Evolutionary conservation across 1,140 invertebrate species (phyloP), one percentile per base, ranked within the genome.

Genomic region (Radopholus similis): DNA sequence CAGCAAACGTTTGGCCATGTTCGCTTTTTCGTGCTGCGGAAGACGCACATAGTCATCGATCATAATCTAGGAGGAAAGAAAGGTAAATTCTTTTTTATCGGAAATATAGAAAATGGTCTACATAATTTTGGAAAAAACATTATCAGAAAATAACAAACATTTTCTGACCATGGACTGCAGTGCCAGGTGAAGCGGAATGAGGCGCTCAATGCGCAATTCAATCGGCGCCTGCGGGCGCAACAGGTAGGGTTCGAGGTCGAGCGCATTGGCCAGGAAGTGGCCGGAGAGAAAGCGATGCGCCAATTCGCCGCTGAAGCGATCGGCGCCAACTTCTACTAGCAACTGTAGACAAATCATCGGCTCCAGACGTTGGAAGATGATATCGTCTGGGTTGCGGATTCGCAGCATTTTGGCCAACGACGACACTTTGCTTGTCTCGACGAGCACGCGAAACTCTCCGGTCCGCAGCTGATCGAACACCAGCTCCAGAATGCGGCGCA

Each of bases 271-370:
- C 44, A 68, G 40, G 35, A 70, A 68, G 15, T 69, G n/a, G 15
- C 42, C 38, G 30, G 49, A 38, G 11, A 67, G 21, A 55, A 68
- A 68, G 13, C 66, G 66, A 68, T 68, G 32, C 15, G 26, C 23
- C 40, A 68, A 35, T 23, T 68, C 66, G n/a, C 64, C 63, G 35
- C 44, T 51, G 40, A 68, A 68, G 3, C 66, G 28, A 34, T 68
- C 66, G 23, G 64, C 66, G 47, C 66, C 66, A 26, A 53, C 55
- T 42, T 62, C 63, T 9, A 64, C 34, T n/a, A 59, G 47, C 28
- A 93, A 96, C 47, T 96, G 96, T 83, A 68, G 40, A 66, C 66
- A 68, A 49, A 34, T 66, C 32, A 68, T 53, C 23, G 55, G 64
- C 47, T 68, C 66, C 13, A 68, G 44, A 23, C 66, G 63, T 13